Evolutionary conservation across 2,797 vertebrate genomes (phyloP).

Genomic region (Perodicticus potto): DNA sequence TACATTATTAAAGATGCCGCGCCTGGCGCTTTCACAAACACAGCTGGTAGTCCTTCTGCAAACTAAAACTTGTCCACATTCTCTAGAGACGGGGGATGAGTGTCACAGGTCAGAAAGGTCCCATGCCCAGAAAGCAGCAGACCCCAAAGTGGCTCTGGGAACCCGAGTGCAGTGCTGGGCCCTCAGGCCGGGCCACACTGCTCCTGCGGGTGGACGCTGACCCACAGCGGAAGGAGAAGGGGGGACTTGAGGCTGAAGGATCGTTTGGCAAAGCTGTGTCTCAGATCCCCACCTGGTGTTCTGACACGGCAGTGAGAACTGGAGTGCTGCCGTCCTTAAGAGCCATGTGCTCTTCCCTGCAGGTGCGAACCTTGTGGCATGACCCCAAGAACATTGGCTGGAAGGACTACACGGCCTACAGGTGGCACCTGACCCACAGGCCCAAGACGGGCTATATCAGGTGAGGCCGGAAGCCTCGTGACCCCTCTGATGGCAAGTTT

Average conservation of each 20-base stretch:
- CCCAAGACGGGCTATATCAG: constrained; percentile 98
- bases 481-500: accelerated
- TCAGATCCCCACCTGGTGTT: accelerated
- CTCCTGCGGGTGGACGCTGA: accelerated
- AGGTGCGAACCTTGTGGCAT: constrained; percentile 98
- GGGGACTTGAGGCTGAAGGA: no score
- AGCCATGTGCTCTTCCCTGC: neutral
- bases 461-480: constrained; percentile 85
- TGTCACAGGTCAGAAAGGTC: accelerated
- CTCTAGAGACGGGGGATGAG: neutral
- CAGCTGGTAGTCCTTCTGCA: accelerated
- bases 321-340: accelerated
- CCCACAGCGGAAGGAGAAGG: accelerated
- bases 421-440: constrained; percentile 98
- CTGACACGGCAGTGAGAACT: accelerated
- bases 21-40: accelerated
- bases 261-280: accelerated
- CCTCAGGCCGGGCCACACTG: neutral
- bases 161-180: no score
- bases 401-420: constrained; percentile 99
- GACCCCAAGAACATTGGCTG: constrained; percentile 98
- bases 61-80: accelerated
- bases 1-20: accelerated
- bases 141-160: accelerated
- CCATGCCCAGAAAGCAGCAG: accelerated